A percentile compares a stretch with the other conserved stretches of the same genome.
Evolutionary conservation across 2,797 vertebrate species (phyloP).

Genomic region (Lepus oiostolus): DNA sequence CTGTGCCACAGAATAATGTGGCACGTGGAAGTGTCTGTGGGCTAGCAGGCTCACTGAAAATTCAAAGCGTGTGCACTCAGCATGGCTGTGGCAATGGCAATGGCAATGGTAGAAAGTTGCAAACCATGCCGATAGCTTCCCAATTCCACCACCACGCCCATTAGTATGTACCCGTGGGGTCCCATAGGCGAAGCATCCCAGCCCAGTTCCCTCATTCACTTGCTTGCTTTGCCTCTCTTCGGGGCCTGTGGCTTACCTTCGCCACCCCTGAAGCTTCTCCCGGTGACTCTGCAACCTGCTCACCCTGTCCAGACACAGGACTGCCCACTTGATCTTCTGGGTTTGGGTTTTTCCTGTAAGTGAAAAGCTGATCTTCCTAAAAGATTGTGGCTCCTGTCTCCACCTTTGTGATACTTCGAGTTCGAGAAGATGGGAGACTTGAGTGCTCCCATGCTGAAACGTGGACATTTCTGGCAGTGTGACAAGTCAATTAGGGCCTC

Average conservation of each 20-base stretch:
- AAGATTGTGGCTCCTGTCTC: neutral
- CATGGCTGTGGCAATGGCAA: neutral
- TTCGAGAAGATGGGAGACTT: slow-evolving; percentile 46
- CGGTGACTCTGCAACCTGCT: neutral
- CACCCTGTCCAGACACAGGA: neutral
- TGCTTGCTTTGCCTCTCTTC: slow-evolving; percentile 13
- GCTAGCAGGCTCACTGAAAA: slow-evolving; percentile 2
- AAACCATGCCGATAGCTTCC: neutral
- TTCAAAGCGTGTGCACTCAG: neutral
- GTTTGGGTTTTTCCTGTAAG: neutral
- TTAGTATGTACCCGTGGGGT: neutral
- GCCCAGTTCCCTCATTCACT: neutral
- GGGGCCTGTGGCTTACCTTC: neutral
- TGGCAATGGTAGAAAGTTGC: neutral
- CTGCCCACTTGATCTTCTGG: neutral
- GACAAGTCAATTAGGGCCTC: slow-evolving; percentile 19
- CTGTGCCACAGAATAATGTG: neutral
- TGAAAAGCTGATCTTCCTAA: slow-evolving; percentile 22
- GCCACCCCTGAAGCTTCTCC: neutral
- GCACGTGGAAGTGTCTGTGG: neutral
- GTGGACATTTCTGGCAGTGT: neutral
- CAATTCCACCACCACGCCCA: neutral
- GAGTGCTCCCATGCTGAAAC: neutral
- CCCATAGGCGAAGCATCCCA: neutral
- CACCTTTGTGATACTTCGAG: slow-evolving; percentile 26